Conservation (phyloP, 2,797 vertebrate species). For the Australoheros facetus region DNA sequence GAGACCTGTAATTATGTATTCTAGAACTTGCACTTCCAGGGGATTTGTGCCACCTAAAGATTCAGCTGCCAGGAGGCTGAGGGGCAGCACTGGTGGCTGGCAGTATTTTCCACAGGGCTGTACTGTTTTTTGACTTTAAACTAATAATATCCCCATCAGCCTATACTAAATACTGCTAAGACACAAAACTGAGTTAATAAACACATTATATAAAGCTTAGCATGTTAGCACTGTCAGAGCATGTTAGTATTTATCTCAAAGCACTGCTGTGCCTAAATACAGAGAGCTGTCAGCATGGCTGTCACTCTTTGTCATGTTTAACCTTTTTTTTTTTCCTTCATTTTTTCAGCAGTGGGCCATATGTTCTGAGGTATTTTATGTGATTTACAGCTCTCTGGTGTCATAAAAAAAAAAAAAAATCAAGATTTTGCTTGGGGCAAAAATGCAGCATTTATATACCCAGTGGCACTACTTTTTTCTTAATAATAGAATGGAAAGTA, state of each 20-base stretch:
- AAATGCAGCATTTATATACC: not conserved
- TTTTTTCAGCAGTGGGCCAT: not conserved
- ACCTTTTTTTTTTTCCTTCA: not conserved
- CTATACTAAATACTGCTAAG: not conserved
- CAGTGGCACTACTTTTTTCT: not conserved
- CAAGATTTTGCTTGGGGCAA: not conserved
- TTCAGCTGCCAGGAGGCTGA: too few species aligned
- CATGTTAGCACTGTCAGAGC: not conserved
- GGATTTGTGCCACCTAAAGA: too few species aligned
- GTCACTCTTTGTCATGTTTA: not conserved
- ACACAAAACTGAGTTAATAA: not conserved
- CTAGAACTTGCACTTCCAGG: too few species aligned
- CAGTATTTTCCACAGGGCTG: not conserved
- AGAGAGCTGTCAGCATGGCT: not conserved
- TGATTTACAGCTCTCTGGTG: not conserved
- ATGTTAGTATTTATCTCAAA: constrained; percentile 7
- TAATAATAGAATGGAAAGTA: not conserved
- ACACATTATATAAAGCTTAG: not conserved
- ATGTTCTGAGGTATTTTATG: constrained; percentile 3
- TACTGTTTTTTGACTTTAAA: not conserved
- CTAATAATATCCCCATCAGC: not conserved
- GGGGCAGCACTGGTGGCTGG: too few species aligned
- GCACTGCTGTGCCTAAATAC: not conserved
- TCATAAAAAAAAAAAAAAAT: not conserved
- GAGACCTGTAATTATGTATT: too few species aligned